Evolutionary conservation across 2,888 invertebrate species (phyloP).

Genomic region (Blastobasis lacticolella): DNA sequence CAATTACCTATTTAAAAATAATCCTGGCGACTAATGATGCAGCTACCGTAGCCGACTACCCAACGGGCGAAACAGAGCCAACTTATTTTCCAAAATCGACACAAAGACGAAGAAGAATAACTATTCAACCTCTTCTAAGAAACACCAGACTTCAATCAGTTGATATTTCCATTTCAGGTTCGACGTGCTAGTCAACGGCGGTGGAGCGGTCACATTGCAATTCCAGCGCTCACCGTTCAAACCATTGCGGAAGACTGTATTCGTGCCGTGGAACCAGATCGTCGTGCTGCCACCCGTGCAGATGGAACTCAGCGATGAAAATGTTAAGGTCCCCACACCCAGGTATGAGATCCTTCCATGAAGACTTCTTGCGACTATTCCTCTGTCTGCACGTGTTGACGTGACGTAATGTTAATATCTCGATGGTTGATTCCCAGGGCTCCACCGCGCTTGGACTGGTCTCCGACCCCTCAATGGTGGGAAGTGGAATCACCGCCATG

Average conservation of each 20-base stretch:
- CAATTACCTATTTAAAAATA: too few species aligned
- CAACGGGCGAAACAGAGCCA: too few species aligned
- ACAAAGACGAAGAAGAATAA: too few species aligned
- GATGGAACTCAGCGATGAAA: constrained; percentile 88
- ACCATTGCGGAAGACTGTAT: constrained; percentile 89
- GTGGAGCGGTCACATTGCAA: constrained; percentile 96
- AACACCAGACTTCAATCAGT: too few species aligned
- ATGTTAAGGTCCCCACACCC: constrained; percentile 67
- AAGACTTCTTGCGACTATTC: not conserved
- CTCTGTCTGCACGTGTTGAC: not conserved
- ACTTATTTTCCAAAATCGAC: too few species aligned
- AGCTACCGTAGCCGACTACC: too few species aligned
- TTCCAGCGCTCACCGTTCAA: constrained; percentile 97
- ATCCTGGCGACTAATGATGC: too few species aligned
- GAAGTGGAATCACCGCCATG: constrained; percentile 77
- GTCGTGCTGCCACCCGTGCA: constrained; percentile 92
- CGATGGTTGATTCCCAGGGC: constrained; percentile 30
- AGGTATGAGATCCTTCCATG: constrained; percentile 30
- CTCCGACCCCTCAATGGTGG: constrained; percentile 71
- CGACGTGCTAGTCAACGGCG: constrained; percentile 98
- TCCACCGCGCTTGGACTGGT: constrained; percentile 59
- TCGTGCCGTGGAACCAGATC: constrained; percentile 98
- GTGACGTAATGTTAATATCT: not conserved
- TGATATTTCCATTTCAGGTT: constrained; percentile 80
- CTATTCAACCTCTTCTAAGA: too few species aligned